These are phyloP conservation scores for Solea senegalensis DNA, from an alignment of 2,113 vertebrate species.

Conservation along the genomic window DNA sequence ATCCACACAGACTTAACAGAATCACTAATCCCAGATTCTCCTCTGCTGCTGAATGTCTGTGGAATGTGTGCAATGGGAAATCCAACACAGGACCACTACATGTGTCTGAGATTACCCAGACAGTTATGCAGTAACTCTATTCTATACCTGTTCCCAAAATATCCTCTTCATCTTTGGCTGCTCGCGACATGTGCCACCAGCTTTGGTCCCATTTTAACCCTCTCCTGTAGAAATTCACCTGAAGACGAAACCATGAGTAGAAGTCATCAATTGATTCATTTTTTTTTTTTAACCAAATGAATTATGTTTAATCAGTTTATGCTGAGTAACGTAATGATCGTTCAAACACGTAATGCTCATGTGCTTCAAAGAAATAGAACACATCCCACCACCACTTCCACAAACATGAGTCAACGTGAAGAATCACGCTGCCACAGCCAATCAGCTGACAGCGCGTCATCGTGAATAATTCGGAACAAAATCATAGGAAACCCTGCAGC, in stretches of 20 bases:
- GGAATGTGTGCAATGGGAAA: slow-evolving; percentile 38
- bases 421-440: slow-evolving; percentile 25
- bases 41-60: slow-evolving; percentile 52
- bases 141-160: slow-evolving; percentile 47
- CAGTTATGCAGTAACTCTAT: slow-evolving; percentile 56
- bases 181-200: slow-evolving; percentile 20
- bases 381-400: slow-evolving; percentile 1
- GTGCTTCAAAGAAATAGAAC: neutral
- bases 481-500: slow-evolving; percentile 28
- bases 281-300: neutral
- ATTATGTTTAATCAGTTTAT: neutral
- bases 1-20: slow-evolving; percentile 26
- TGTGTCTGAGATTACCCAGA: slow-evolving; percentile 39
- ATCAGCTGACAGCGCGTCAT: slow-evolving; percentile 32
- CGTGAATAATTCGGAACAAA: slow-evolving; percentile 68
- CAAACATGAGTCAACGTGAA: slow-evolving; percentile 39
- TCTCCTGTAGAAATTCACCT: slow-evolving; percentile 6
- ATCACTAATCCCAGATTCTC: slow-evolving; percentile 51
- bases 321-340: neutral
- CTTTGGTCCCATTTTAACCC: slow-evolving; percentile 41
- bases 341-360: neutral
- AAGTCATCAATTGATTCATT: neutral
- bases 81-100: slow-evolving; percentile 38
- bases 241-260: neutral
- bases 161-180: slow-evolving; percentile 45